Conservation (phyloP, 2,113 vertebrate genomes). For the Mohoua ochrocephala region DNA sequence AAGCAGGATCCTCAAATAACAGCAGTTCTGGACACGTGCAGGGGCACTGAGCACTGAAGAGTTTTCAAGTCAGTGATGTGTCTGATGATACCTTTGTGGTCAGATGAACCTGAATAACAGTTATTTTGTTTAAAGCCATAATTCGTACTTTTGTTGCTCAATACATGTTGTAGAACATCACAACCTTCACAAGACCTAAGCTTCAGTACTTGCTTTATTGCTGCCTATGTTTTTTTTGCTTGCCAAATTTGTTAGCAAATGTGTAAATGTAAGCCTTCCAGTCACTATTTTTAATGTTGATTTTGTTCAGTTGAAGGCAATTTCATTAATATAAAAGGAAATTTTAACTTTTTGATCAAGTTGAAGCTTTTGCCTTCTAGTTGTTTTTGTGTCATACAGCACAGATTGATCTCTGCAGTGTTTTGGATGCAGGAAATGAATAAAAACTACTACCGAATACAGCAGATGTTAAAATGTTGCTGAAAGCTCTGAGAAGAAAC, state of each 20-base stretch:
- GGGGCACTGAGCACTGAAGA: background rate
- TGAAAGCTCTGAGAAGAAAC: background rate
- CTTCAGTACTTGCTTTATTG: background rate
- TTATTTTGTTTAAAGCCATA: background rate
- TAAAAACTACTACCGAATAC: background rate
- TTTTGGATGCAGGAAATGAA: background rate
- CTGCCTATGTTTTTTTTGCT: background rate
- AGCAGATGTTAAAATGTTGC: conserved; percentile 5
- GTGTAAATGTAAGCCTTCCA: background rate
- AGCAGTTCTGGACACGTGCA: background rate
- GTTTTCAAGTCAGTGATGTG: background rate
- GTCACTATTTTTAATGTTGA: background rate
- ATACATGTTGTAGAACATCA: accelerated
- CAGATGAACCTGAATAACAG: background rate
- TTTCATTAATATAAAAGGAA: background rate
- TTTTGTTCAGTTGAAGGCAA: background rate
- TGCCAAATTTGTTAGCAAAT: background rate
- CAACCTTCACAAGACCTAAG: background rate
- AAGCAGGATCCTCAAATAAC: background rate
- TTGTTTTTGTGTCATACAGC: background rate
- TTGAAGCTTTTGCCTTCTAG: background rate
- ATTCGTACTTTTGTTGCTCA: background rate
- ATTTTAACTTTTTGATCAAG: background rate
- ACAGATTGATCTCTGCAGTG: background rate
- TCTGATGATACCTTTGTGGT: background rate